Evolutionary conservation across 2,888 invertebrate species (phyloP), one percentile per base, ranked within the genome.

Genomic region (Miltochrista miniata): DNA sequence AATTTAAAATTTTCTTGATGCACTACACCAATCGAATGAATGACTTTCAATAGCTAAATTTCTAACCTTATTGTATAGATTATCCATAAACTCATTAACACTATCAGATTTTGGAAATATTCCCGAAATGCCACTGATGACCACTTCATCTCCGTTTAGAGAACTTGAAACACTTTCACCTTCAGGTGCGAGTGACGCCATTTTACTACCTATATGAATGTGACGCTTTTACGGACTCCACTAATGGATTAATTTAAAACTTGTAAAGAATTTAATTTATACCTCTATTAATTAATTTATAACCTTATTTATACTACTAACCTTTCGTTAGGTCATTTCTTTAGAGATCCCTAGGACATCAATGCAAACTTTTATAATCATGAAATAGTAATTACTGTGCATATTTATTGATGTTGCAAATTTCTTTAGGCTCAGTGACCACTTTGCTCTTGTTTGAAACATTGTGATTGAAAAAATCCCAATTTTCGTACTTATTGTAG

Each of bases 81-180:
- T 93, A 2, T 93, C 78, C 75, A 90, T 81, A 35, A 96, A 94
- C 63, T 95, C 93, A 38, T 91, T 80, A 47, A 96, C 89, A 72
- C 93, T 94, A 33, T 93, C 92, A 0, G 95, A 95, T 59, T 95
- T 93, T 0, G 96, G 96, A 71, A 95, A 95, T 47, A 93, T 75
- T 13, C 94, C 95, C 3, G 94, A 85, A 15, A 94, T 83, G 5
- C 95, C 95, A 51, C 93, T 84, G 54, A 95, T 93, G 11, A 93
- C 93, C 12, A 94, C 81, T 66, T 93, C 93, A 50, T 92, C 92
- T 7, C 91, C 93, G 14, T 58, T 54, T 43, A 63, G 39, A 44
- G 54, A 14, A 30, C 34, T 50, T 45, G 41, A 1, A 41, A 29
- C 29, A 34, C 14, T 37, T 31, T 14, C 13, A 7, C 30, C 40